Evolutionary conservation across 2,113 vertebrate species (phyloP).

Genomic region (Epinephelus cyanopodus): DNA sequence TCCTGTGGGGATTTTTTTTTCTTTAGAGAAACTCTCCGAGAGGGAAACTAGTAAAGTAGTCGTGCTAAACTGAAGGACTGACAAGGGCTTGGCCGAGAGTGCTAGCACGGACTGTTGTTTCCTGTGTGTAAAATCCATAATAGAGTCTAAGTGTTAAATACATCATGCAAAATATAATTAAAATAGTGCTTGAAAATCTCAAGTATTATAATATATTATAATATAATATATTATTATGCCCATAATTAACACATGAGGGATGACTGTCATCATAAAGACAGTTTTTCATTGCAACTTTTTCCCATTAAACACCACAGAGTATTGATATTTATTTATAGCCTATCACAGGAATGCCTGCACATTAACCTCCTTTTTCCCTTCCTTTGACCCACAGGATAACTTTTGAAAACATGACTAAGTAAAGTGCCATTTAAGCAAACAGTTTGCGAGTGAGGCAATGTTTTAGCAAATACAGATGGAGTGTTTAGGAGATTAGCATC

Average conservation of each 20-base stretch:
- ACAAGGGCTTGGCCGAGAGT: constrained; percentile 34
- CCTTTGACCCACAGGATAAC: constrained; percentile 37
- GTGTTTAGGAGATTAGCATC: constrained; percentile 77
- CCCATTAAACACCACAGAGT: not conserved
- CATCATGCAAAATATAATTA: not conserved
- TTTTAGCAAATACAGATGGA: constrained; percentile 78
- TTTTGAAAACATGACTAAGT: constrained; percentile 42
- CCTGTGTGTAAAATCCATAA: not conserved
- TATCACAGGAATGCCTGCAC: constrained; percentile 4
- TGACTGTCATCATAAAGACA: not conserved
- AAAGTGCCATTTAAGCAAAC: constrained; percentile 67
- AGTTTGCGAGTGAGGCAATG: constrained; percentile 66
- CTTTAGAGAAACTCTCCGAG: constrained; percentile 64
- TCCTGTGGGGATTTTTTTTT: constrained; percentile 81
- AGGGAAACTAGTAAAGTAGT: constrained; percentile 58
- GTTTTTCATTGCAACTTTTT: not conserved
- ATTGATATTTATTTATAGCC: not conserved
- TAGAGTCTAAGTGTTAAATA: not conserved
- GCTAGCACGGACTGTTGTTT: not conserved
- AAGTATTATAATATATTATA: too few relatives aligned
- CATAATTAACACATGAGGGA: not conserved
- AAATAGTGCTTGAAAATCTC: too few relatives aligned
- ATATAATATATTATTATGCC: too few relatives aligned
- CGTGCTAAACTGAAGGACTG: constrained; percentile 40
- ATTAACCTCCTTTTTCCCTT: constrained; percentile 35